Conservation (phyloP, 2,113 vertebrate genomes). For the Eurypyga helias region DNA sequence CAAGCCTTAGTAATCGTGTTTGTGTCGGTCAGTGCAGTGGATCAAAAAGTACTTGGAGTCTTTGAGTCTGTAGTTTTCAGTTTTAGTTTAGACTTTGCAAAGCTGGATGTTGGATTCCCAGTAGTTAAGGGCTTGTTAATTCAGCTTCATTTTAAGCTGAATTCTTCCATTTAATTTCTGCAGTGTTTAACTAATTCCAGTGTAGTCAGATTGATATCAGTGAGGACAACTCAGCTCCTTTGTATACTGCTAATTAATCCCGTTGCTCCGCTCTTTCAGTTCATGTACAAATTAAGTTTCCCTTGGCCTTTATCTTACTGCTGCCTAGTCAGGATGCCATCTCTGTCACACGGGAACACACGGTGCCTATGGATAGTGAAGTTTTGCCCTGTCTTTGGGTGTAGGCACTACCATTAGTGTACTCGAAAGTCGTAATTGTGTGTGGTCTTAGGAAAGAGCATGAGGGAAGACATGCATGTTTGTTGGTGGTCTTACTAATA, state of each 20-base stretch:
- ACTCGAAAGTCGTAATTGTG: neutral
- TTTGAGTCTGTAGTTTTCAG: neutral
- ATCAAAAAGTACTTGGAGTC: neutral
- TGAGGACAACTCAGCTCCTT: neutral
- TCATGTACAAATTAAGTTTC: neutral
- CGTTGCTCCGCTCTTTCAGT: neutral
- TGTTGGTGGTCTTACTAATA: neutral
- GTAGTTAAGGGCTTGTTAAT: neutral
- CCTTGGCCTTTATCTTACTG: neutral
- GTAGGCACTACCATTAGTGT: neutral
- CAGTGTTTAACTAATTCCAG: neutral
- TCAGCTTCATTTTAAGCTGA: neutral
- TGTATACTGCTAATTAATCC: neutral
- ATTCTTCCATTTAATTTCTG: neutral
- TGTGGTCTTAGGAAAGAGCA: neutral
- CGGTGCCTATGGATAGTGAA: accelerated
- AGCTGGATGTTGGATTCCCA: neutral
- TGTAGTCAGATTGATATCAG: neutral
- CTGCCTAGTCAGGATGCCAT: neutral
- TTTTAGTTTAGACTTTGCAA: neutral
- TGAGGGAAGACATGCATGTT: neutral
- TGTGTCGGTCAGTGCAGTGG: neutral
- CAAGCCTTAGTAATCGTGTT: neutral
- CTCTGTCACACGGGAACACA: neutral
- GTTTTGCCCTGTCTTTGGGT: neutral